phyloP scores from a whole-genome alignment of 2,797 vertebrate species.

The Fundulus diaphanus region DNA sequence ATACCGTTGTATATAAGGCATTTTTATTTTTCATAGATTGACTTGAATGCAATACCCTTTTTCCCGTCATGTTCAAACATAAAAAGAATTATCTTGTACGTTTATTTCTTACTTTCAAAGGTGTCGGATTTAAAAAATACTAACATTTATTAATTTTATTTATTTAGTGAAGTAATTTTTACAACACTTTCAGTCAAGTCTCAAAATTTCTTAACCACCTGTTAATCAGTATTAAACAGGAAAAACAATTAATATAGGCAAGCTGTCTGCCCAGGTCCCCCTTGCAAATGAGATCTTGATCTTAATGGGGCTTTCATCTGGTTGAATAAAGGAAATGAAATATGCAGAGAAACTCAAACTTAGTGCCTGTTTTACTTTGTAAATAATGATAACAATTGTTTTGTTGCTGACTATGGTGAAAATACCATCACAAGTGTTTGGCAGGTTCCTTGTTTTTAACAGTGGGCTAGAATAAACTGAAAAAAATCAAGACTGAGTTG shows the following conservation, averaged over 20 bases:
- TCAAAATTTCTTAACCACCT: background rate
- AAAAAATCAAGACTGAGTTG: background rate
- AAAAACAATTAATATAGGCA: too few species aligned
- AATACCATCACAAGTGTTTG: background rate
- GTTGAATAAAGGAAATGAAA: too few species aligned
- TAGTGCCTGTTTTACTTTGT: too few species aligned
- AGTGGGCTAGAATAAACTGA: background rate
- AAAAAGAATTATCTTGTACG: background rate
- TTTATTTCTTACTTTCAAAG: background rate
- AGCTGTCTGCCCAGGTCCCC: too few species aligned
- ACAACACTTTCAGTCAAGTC: background rate
- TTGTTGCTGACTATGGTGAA: too few species aligned
- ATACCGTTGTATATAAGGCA: background rate
- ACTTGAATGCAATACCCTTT: background rate
- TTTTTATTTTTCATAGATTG: background rate
- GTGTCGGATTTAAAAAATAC: background rate
- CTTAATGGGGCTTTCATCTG: too few species aligned
- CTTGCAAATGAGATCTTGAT: too few species aligned
- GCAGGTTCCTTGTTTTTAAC: background rate
- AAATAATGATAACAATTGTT: too few species aligned
- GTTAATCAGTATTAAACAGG: background rate
- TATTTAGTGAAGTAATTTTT: conserved; percentile 1
- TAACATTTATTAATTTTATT: background rate
- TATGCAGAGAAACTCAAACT: too few species aligned
- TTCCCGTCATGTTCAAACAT: background rate